Percentiles rank a stretch among this genome's conserved stretches.
These are phyloP conservation scores for Melanotaenia nigrans DNA, from an alignment of 2,797 vertebrate species.

Conservation along the genomic window DNA sequence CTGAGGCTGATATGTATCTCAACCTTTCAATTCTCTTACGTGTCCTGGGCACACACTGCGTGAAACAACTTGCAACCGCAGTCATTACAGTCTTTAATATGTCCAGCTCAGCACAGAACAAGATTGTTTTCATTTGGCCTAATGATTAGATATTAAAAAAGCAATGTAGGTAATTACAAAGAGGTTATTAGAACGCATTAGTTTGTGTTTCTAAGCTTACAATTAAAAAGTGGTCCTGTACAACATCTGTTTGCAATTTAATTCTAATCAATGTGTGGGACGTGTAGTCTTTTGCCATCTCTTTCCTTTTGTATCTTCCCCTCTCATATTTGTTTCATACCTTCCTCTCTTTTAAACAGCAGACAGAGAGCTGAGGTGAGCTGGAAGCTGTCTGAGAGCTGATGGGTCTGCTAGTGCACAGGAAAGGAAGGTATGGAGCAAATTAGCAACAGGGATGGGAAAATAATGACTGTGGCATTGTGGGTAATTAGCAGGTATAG, in stretches of 20 bases:
- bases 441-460: conserved; percentile 78
- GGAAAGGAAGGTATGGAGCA: conserved; percentile 71
- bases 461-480: conserved; percentile 80
- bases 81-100: conserved; percentile 68
- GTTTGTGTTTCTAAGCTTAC: conserved; percentile 50
- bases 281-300: conserved; percentile 49
- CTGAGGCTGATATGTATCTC: conserved; percentile 21
- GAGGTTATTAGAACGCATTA: conserved; percentile 67
- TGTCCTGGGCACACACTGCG: conserved; percentile 51
- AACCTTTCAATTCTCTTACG: conserved; percentile 23
- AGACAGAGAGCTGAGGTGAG: conserved; percentile 66
- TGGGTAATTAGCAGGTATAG: conserved; percentile 82
- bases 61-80: conserved; percentile 46
- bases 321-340: conserved; percentile 54
- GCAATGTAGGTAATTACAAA: conserved; percentile 68
- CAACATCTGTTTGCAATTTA: conserved; percentile 72
- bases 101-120: conserved; percentile 61
- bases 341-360: conserved; percentile 49
- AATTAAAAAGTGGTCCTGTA: conserved; percentile 69
- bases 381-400: conserved; percentile 74
- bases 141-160: conserved; percentile 81
- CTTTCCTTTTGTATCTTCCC: conserved; percentile 36
- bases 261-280: conserved; percentile 71
- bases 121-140: conserved; percentile 73
- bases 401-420: conserved; percentile 66